Evolutionary conservation across 2,113 vertebrate species (phyloP).

Genomic region (Recurvirostra avosetta): DNA sequence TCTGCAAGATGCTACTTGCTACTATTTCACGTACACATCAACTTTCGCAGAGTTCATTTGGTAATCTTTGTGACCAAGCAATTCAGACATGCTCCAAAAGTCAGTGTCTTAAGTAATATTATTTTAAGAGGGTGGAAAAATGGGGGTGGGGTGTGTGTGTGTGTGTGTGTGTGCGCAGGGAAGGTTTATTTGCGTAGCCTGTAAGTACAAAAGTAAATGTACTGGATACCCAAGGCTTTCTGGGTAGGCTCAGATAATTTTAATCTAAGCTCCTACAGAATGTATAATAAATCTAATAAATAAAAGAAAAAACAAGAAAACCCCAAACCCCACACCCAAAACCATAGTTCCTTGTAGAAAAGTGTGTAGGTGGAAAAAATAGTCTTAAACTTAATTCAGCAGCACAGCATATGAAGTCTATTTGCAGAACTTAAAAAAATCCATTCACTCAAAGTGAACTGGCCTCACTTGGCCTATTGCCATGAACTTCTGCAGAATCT

Average conservation of each 20-base stretch:
- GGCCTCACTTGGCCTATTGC: not conserved
- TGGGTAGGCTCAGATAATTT: not conserved
- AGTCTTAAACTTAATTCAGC: not conserved
- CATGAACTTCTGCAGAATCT: not conserved
- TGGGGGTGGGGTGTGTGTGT: too few species aligned
- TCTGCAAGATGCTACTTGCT: not conserved
- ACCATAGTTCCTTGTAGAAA: not conserved
- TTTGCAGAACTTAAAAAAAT: not conserved
- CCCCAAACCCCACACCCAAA: not conserved
- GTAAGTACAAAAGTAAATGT: not conserved
- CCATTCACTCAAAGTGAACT: not conserved
- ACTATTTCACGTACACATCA: accelerated
- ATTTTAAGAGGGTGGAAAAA: not conserved
- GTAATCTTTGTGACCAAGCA: not conserved
- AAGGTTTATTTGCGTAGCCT: not conserved
- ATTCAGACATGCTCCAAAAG: not conserved
- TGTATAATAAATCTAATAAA: not conserved
- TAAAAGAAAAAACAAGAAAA: not conserved
- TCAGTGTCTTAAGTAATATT: not conserved
- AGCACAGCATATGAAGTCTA: not conserved
- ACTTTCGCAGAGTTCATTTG: not conserved
- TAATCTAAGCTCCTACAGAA: not conserved
- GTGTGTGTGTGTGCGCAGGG: too few species aligned
- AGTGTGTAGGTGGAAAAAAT: not conserved
- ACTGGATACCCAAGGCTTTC: not conserved